A percentile compares a stretch with the other conserved stretches of the same genome.
phyloP scores from a whole-genome alignment of 2,113 vertebrate genomes.

The Ophthalmotilapia sp. region DNA sequence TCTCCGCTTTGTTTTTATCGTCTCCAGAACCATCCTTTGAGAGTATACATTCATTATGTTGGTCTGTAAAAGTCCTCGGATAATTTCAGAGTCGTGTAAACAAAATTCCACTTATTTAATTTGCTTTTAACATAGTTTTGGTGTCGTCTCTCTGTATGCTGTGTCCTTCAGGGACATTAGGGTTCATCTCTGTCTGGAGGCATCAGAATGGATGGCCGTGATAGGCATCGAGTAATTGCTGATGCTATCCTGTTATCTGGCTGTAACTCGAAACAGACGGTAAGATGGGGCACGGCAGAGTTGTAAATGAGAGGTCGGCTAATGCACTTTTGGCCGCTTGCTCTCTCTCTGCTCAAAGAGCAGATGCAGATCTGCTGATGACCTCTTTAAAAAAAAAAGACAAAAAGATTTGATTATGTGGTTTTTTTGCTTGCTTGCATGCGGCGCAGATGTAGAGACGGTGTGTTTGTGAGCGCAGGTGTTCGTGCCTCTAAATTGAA shows the following conservation, averaged over 20 bases:
- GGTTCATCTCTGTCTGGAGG: constrained; percentile 28
- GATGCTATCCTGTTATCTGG: constrained; percentile 55
- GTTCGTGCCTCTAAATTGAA: constrained; percentile 5
- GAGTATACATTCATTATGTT: neutral
- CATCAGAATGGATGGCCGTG: constrained; percentile 30
- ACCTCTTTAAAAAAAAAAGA: neutral
- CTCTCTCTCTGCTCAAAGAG: neutral
- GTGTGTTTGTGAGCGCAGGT: constrained; percentile 11
- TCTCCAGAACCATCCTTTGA: neutral
- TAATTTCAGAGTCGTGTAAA: neutral
- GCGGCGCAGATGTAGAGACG: neutral
- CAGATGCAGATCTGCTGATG: neutral
- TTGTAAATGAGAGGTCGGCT: constrained; percentile 34
- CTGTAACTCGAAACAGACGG: neutral
- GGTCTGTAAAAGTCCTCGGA: neutral
- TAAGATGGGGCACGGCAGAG: constrained; percentile 12
- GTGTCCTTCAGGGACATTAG: constrained; percentile 29
- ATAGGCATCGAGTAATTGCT: constrained; percentile 59
- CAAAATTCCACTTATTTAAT: neutral
- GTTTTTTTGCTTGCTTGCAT: neutral
- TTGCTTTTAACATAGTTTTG: neutral
- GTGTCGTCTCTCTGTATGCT: neutral
- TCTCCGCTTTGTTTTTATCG: neutral
- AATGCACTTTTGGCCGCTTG: constrained; percentile 21
- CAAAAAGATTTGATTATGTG: constrained; percentile 8